Conservation (phyloP, 2,113 vertebrate species). For the Dicrurus megarhynchus region DNA sequence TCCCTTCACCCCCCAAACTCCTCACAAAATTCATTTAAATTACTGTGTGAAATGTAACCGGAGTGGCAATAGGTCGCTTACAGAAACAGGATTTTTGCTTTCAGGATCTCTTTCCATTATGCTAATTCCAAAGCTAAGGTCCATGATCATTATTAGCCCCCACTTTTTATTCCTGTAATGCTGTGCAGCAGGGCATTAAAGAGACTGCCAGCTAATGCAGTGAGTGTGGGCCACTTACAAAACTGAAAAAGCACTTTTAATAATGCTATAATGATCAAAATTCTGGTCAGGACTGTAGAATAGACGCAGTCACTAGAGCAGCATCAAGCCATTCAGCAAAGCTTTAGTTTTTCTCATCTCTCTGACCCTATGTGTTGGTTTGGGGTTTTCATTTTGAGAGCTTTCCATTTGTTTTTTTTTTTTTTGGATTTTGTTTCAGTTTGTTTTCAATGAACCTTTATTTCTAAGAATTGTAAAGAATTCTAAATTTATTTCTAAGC, state of each 20-base stretch:
- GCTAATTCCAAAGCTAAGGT: slow-evolving; percentile 59
- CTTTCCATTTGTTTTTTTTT: neutral
- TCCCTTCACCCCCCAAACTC: neutral
- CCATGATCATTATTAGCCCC: neutral
- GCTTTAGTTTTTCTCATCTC: neutral
- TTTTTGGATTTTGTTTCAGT: neutral
- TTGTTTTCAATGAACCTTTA: neutral
- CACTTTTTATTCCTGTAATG: slow-evolving; percentile 39
- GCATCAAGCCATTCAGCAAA: neutral
- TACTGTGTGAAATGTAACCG: slow-evolving; percentile 46
- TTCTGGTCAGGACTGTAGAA: neutral
- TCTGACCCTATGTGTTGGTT: neutral
- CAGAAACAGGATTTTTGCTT: slow-evolving; percentile 52
- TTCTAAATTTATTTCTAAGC: neutral
- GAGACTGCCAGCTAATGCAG: neutral
- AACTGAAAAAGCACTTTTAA: slow-evolving; percentile 19
- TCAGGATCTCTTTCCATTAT: slow-evolving; percentile 47
- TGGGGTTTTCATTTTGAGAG: neutral
- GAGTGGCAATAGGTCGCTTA: slow-evolving; percentile 65
- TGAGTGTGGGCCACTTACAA: neutral
- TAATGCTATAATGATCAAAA: slow-evolving; percentile 27
- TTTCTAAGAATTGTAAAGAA: neutral
- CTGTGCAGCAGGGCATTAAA: slow-evolving; percentile 5
- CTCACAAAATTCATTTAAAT: slow-evolving; percentile 56
- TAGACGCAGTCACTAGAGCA: neutral